phyloP scores from a whole-genome alignment of 2,888 invertebrate genomes.

The Drosophila heteroneura region DNA sequence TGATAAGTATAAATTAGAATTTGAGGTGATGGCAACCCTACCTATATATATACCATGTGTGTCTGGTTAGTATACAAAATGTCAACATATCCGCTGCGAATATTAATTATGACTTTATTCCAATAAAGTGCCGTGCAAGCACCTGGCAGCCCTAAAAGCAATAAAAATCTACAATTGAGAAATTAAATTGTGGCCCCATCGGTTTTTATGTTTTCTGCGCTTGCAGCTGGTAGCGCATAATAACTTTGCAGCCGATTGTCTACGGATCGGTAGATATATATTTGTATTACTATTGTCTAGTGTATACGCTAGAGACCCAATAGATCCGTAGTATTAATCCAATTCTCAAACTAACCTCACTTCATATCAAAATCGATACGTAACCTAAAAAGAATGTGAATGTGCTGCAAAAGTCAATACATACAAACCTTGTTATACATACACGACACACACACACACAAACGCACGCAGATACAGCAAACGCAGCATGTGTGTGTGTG shows the following conservation, averaged over 20 bases:
- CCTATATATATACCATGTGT: conserved; percentile 1
- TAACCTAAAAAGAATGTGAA: conserved; percentile 78
- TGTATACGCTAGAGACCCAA: background rate
- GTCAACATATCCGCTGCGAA: background rate
- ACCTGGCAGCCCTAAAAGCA: conserved; percentile 67
- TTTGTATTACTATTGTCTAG: background rate
- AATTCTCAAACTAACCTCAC: conserved; percentile 67
- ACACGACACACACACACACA: conserved; percentile 40
- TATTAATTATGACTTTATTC: background rate
- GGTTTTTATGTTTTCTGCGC: conserved; percentile 32
- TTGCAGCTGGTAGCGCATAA: conserved; percentile 21
- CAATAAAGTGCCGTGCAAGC: conserved; percentile 1
- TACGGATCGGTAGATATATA: conserved; percentile 28
- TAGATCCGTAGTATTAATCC: conserved; percentile 26
- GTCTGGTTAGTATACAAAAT: conserved; percentile 4
- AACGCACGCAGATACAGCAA: conserved; percentile 21
- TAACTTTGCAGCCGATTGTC: background rate
- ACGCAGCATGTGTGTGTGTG: conserved; percentile 14
- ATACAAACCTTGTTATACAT: conserved; percentile 53
- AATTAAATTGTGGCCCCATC: conserved; percentile 51
- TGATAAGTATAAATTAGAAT: background rate
- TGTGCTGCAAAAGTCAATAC: conserved; percentile 63
- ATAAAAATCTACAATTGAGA: conserved; percentile 57
- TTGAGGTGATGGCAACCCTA: conserved; percentile 53
- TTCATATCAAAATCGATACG: conserved; percentile 74